A percentile compares a stretch with the other conserved stretches of the same genome.
Conservation (phyloP, 1,140 invertebrate species). For the Penaeus japonicus region DNA sequence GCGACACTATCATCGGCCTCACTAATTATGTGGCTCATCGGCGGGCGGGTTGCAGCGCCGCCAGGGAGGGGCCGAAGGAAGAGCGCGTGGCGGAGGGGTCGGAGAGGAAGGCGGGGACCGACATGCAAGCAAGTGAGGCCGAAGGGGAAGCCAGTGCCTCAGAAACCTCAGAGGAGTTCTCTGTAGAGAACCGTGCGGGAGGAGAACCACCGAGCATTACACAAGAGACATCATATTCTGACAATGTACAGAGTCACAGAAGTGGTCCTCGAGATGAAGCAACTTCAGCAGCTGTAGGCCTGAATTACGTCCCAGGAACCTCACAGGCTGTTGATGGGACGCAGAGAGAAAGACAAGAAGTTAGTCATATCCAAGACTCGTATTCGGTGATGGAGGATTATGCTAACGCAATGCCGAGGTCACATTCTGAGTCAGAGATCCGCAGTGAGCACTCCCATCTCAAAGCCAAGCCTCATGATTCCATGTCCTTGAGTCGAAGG, state of each 20-base stretch:
- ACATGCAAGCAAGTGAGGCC: too few relatives aligned
- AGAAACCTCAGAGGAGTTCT: neutral
- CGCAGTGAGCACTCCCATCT: neutral
- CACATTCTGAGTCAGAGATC: neutral
- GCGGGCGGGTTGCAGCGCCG: constrained; percentile 4
- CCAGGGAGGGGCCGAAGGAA: neutral
- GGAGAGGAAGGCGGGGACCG: neutral
- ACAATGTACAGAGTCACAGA: too few relatives aligned
- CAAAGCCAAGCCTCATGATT: constrained; percentile 25
- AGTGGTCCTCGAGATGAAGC: too few relatives aligned
- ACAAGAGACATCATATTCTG: too few relatives aligned
- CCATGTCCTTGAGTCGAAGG: neutral
- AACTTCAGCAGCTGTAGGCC: neutral
- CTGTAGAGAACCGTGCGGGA: neutral
- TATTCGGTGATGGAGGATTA: constrained; percentile 37
- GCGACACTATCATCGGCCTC: constrained; percentile 26
- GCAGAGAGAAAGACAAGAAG: neutral
- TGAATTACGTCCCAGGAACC: neutral
- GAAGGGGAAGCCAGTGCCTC: too few relatives aligned
- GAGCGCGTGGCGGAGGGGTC: neutral
- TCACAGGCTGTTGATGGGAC: neutral
- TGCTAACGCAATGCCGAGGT: neutral
- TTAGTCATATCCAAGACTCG: neutral
- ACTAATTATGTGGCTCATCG: constrained; percentile 23
- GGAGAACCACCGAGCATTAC: too few relatives aligned